phyloP scores from a whole-genome alignment of 2,797 vertebrate species.

The Enteromius treurensis region DNA sequence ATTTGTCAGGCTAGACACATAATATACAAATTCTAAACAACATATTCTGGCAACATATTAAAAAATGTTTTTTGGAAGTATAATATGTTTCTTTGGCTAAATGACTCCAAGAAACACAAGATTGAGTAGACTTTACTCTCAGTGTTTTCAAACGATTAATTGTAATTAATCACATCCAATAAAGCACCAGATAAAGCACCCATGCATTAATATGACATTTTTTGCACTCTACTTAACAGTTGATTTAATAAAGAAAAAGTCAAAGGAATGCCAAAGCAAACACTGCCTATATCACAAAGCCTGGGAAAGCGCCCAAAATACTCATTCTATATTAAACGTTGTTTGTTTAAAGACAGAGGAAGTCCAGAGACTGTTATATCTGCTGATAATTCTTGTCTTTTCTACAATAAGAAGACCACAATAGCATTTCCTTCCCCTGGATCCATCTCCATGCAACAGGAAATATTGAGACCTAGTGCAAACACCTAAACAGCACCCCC shows the following conservation, averaged over 20 bases:
- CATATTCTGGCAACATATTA: too few relatives aligned
- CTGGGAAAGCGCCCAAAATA: conserved; percentile 57
- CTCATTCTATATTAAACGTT: conserved; percentile 67
- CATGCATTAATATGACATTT: conserved; percentile 8
- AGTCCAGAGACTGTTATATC: conserved; percentile 61
- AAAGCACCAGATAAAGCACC: background rate
- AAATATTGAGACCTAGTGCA: conserved; percentile 1
- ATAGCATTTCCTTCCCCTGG: conserved; percentile 71
- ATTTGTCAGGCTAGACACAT: background rate
- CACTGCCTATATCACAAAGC: conserved; percentile 55
- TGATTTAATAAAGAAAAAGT: conserved; percentile 48
- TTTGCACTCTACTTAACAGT: background rate
- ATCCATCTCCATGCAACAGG: conserved; percentile 59
- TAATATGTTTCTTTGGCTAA: background rate
- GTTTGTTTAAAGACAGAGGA: conserved; percentile 68
- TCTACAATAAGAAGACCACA: conserved; percentile 67
- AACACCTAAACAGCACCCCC: background rate
- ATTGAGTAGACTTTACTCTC: background rate
- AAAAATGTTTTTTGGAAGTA: background rate
- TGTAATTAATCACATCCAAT: too few relatives aligned
- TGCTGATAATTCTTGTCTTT: conserved; percentile 67
- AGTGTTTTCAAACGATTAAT: too few relatives aligned
- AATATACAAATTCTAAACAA: too few relatives aligned
- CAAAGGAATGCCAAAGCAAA: conserved; percentile 62
- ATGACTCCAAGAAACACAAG: background rate